Evolutionary conservation across 2,888 invertebrate species (phyloP).

Genomic region (Drosophila ochracea): DNA sequence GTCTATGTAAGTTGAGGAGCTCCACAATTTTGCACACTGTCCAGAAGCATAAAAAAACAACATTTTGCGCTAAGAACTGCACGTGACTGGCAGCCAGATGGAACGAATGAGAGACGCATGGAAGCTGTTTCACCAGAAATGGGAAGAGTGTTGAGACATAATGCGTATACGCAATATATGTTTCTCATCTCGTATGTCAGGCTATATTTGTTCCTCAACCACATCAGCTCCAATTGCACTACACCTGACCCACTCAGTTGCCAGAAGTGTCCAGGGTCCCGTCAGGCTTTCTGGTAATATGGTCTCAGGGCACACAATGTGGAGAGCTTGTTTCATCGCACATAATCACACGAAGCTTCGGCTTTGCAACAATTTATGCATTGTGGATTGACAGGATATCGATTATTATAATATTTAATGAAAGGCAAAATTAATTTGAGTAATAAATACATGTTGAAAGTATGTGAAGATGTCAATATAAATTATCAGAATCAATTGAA

Average conservation of each 20-base stretch:
- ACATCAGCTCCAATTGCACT: constrained; percentile 50
- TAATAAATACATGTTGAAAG: neutral
- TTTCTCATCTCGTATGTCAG: constrained; percentile 11
- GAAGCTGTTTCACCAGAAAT: constrained; percentile 24
- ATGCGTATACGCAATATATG: constrained; percentile 65
- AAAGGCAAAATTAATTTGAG: neutral
- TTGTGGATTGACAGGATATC: neutral
- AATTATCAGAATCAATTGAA: neutral
- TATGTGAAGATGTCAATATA: neutral
- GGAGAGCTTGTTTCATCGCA: constrained; percentile 1
- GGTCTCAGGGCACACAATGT: constrained; percentile 3
- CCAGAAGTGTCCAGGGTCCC: constrained; percentile 14
- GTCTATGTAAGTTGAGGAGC: neutral
- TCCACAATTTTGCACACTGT: constrained; percentile 19
- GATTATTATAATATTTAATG: neutral
- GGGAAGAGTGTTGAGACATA: constrained; percentile 47
- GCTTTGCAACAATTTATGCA: constrained; percentile 1
- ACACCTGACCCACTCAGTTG: constrained; percentile 50
- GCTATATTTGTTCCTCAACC: neutral
- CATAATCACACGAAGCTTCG: neutral
- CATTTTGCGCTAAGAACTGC: constrained; percentile 56
- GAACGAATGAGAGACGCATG: constrained; percentile 11
- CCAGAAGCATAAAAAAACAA: constrained; percentile 22
- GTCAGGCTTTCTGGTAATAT: constrained; percentile 10
- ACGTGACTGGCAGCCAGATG: constrained; percentile 44